Base-by-base conservation (phyloP, 2,797 vertebrate genomes). In the Podarcis siculus region DNA sequence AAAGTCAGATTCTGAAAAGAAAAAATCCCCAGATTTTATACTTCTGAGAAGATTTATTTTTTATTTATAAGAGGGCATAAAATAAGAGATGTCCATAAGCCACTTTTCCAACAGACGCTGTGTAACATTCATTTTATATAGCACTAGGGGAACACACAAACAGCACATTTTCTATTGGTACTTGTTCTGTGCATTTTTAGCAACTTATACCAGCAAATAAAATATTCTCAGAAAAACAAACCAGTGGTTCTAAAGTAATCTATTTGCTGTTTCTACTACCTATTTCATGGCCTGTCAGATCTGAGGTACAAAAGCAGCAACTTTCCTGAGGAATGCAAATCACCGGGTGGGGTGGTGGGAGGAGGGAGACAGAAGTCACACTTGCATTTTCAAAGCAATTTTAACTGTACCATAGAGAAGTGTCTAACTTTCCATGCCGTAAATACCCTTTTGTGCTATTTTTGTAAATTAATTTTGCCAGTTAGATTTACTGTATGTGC, bases 191-290 rank as follows among this genome's bases (percentile, higher is more conserved):
- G 97, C 97, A 96, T 97, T 97, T 97, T 97, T 97, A 97, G 96
- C 96, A 96, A 97, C 96, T 96, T 96, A 97, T 97, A 97, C 97
- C 97, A 97, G 97, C 97, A 97, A 97, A 97, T 97, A 97, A 97
- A 97, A 95, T 96, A 97, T 97, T 97, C 97, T 97, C 97, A 97
- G 97, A 96, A 97, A 97, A 97, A 97, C 92, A 96, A 96, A 96
- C 92, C 89, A 96, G 95, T 8, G 96, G 95, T 97, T 97, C 96
- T 97, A 96, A 96, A 97, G 97, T 97, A 96, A 96, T 97, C 96
- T 94, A 95, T 97, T 96, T 96, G 96, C 96, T 96, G 95, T 97
- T 97, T 97, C 96, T 97, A 97, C 95, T 97, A 97, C 96, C 96
- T 97, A 96, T 95, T 95, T 96, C 96, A 96, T 96, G 94, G 94